Evolutionary conservation across 2,888 invertebrate genomes (phyloP).

Genomic region (Atethmia centrago): DNA sequence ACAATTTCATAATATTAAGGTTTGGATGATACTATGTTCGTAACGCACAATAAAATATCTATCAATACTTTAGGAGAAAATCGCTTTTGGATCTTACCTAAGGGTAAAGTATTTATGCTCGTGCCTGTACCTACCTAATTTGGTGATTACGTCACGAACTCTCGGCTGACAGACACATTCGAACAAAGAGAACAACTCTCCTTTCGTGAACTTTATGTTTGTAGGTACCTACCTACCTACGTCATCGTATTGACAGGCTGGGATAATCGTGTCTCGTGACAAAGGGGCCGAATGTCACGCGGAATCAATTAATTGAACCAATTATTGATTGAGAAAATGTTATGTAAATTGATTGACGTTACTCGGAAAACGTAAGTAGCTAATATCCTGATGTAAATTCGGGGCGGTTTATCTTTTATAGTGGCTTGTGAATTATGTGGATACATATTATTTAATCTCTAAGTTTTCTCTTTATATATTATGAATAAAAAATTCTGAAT

Average conservation of each 20-base stretch:
- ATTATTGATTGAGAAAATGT: slow-evolving; percentile 29
- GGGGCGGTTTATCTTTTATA: background rate
- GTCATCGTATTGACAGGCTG: slow-evolving; percentile 24
- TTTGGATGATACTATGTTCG: background rate
- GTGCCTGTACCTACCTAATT: slow-evolving; percentile 19
- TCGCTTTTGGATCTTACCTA: background rate
- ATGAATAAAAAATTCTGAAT: too few species aligned
- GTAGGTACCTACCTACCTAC: slow-evolving; percentile 18
- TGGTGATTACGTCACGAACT: too few species aligned
- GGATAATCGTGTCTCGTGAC: slow-evolving; percentile 14
- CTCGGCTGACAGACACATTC: too few species aligned
- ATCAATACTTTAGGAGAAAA: background rate
- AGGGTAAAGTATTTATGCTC: background rate
- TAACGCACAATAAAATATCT: background rate
- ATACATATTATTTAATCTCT: too few species aligned
- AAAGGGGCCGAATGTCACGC: slow-evolving; percentile 13
- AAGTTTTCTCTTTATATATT: too few species aligned
- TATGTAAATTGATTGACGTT: slow-evolving; percentile 35
- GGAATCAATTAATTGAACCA: slow-evolving; percentile 48
- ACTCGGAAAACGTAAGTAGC: background rate
- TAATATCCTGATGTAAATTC: background rate
- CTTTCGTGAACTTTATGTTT: background rate
- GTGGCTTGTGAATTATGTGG: background rate
- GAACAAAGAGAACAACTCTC: too few species aligned
- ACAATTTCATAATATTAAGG: background rate